Conservation (phyloP, 2,888 invertebrate species). For the Apamea anceps region DNA sequence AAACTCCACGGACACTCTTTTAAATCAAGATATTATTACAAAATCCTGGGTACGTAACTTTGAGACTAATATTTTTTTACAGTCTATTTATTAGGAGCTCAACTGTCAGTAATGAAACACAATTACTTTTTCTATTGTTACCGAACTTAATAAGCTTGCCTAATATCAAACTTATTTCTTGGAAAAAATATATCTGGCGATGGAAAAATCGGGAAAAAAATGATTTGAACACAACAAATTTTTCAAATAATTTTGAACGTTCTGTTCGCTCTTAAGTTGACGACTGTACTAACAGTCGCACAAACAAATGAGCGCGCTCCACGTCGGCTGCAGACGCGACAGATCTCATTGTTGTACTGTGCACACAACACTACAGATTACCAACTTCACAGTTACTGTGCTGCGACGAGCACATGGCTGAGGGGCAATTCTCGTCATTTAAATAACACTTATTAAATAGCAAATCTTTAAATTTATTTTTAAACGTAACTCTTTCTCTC, state of each 20-base stretch:
- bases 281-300: constrained; percentile 27
- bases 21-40: too few relatives aligned
- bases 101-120: too few relatives aligned
- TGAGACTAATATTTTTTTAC: too few relatives aligned
- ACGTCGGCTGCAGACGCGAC: constrained; percentile 29
- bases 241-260: neutral
- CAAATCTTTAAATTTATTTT: neutral
- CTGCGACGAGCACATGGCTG: neutral
- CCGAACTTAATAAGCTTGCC: too few relatives aligned
- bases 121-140: too few relatives aligned
- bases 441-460: neutral
- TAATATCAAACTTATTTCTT: neutral
- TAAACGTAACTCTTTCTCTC: neutral
- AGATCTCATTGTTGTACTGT: constrained; percentile 32
- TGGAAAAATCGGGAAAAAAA: neutral
- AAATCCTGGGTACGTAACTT: too few relatives aligned
- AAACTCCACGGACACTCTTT: too few relatives aligned
- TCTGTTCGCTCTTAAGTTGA: neutral
- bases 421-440: neutral
- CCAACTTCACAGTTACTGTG: constrained; percentile 7
- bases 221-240: neutral
- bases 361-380: constrained; percentile 14
- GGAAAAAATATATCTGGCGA: neutral
- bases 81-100: neutral
- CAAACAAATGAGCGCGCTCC: constrained; percentile 12